Evolutionary conservation across 2,888 invertebrate genomes (phyloP).

Genomic region (Nebria salina): DNA sequence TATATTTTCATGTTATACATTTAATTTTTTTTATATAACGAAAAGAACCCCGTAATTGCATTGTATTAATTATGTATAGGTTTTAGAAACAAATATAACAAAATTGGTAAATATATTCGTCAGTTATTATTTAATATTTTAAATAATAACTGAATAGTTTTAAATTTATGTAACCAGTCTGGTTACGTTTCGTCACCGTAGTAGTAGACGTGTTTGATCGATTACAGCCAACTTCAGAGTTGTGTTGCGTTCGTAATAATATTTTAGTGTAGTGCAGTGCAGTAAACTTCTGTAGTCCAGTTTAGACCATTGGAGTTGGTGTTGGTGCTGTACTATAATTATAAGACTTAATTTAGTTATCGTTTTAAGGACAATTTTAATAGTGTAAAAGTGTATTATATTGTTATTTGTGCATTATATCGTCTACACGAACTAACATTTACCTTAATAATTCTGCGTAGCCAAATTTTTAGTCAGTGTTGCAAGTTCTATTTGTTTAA

Average conservation of each 20-base stretch:
- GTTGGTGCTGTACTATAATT: constrained; percentile 33
- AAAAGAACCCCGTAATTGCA: too few species aligned
- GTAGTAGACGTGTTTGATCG: neutral
- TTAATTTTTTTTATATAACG: neutral
- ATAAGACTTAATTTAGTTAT: constrained; percentile 28
- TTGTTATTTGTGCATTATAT: constrained; percentile 25
- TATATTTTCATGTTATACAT: neutral
- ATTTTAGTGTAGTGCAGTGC: constrained; percentile 1
- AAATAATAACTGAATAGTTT: too few species aligned
- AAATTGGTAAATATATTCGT: too few species aligned
- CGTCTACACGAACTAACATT: neutral
- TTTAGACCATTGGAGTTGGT: constrained; percentile 31
- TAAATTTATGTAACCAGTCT: too few species aligned
- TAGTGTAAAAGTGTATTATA: constrained; percentile 36
- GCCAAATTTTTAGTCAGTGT: constrained; percentile 3
- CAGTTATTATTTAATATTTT: too few species aligned
- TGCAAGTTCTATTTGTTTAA: constrained; percentile 34
- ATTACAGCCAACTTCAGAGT: constrained; percentile 7
- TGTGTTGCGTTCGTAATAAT: neutral
- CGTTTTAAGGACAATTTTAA: constrained; percentile 25
- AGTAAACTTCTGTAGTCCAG: constrained; percentile 34
- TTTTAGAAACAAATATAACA: too few species aligned
- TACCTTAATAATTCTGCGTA: constrained; percentile 3
- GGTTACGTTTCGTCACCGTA: too few species aligned
- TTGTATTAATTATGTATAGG: too few species aligned